Conservation (phyloP, 2,797 vertebrate genomes). For the Smutsia temminckii region DNA sequence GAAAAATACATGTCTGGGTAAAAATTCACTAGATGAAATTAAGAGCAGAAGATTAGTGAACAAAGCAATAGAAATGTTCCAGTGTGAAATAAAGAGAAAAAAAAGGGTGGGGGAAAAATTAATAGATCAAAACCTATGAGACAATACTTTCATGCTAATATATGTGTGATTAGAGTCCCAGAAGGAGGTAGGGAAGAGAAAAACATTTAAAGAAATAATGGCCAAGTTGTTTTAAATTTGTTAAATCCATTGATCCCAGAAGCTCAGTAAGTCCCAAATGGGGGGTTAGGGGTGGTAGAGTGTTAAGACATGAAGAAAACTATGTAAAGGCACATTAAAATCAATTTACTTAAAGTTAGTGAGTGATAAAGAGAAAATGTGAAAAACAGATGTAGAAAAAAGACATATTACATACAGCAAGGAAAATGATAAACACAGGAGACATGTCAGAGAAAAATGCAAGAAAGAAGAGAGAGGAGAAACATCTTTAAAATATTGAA, state of each 20-base stretch:
- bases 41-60: background rate
- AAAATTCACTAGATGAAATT: background rate
- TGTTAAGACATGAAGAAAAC: background rate
- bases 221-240: background rate
- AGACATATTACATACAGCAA: background rate
- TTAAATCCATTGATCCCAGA: background rate
- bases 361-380: background rate
- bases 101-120: background rate
- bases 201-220: background rate
- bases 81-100: background rate
- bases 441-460: background rate
- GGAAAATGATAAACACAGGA: background rate
- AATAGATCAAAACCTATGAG: background rate
- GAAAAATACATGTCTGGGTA: background rate
- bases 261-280: background rate
- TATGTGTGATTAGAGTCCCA: background rate
- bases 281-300: rapidly evolving
- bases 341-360: background rate
- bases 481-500: background rate
- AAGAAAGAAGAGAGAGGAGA: background rate
- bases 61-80: background rate
- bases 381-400: background rate
- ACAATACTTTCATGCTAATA: background rate
- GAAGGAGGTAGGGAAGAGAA: background rate
- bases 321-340: background rate